Percentiles rank a stretch among this genome's conserved stretches.
phyloP scores from a whole-genome alignment of 2,113 vertebrate genomes.

The Brachyistius frenatus region DNA sequence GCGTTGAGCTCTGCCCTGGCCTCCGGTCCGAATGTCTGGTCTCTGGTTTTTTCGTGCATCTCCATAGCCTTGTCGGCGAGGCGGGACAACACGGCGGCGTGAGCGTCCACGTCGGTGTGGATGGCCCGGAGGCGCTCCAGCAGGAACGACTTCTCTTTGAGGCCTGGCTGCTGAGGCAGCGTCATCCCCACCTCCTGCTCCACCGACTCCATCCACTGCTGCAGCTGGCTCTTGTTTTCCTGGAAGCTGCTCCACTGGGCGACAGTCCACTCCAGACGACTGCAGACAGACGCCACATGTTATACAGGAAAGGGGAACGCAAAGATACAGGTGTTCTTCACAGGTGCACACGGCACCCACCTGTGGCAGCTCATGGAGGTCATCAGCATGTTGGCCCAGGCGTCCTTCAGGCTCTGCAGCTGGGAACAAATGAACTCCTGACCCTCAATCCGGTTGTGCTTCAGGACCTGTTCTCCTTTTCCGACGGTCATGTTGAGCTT shows the following conservation, averaged over 20 bases:
- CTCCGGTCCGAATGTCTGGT: slow-evolving; percentile 87
- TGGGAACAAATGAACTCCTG: slow-evolving; percentile 89
- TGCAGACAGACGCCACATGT: slow-evolving; percentile 48
- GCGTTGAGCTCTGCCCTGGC: slow-evolving; percentile 88
- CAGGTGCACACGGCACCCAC: slow-evolving; percentile 73
- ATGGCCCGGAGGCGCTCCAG: slow-evolving; percentile 90
- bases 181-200: slow-evolving; percentile 89
- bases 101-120: slow-evolving; percentile 90
- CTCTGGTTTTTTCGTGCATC: slow-evolving; percentile 90
- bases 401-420: slow-evolving; percentile 88
- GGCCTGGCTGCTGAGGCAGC: slow-evolving; percentile 88
- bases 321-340: no score
- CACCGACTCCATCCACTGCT: slow-evolving; percentile 93
- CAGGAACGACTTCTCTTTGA: slow-evolving; percentile 92
- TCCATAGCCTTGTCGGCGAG: slow-evolving; percentile 87
- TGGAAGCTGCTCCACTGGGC: slow-evolving; percentile 91
- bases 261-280: slow-evolving; percentile 92
- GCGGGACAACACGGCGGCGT: slow-evolving; percentile 79
- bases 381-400: slow-evolving; percentile 89
- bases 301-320: no score
- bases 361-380: slow-evolving; percentile 90
- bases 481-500: slow-evolving; percentile 97
- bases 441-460: slow-evolving; percentile 89
- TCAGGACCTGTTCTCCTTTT: slow-evolving; percentile 93
- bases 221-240: slow-evolving; percentile 90